Percentiles rank a stretch among this genome's conserved stretches.
phyloP scores from a whole-genome alignment of 2,797 vertebrate species.

The Macropus fuliginosus region DNA sequence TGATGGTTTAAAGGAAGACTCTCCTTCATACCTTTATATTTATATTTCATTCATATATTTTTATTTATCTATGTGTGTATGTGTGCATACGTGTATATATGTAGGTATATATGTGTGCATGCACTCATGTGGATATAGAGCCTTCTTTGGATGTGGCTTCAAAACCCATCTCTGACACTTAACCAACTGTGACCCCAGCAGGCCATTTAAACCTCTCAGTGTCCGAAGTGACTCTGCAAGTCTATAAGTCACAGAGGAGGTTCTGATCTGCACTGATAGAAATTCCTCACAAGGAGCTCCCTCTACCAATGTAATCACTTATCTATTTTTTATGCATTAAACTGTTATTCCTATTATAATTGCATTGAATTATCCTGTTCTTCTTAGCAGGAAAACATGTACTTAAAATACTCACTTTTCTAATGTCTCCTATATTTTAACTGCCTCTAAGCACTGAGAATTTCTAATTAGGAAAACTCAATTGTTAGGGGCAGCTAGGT shows the following conservation, averaged over 20 bases:
- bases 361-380: not conserved
- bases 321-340: not conserved
- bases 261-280: not conserved
- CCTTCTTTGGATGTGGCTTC: too few relatives aligned
- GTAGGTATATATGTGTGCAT: too few relatives aligned
- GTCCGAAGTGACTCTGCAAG: too few relatives aligned
- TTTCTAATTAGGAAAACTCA: not conserved
- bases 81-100: too few relatives aligned
- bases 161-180: not conserved
- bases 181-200: not conserved
- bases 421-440: not conserved
- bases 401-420: not conserved
- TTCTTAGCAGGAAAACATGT: not conserved
- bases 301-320: not conserved
- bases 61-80: too few relatives aligned
- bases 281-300: not conserved
- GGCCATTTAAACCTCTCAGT: not conserved
- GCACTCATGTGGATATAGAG: too few relatives aligned
- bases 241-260: too few relatives aligned
- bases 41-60: too few relatives aligned
- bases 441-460: not conserved
- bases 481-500: not conserved
- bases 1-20: not conserved
- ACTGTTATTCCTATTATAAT: not conserved
- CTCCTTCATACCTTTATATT: not conserved